Evolutionary conservation across 2,888 invertebrate species (phyloP).

Genomic region (Timema podura): DNA sequence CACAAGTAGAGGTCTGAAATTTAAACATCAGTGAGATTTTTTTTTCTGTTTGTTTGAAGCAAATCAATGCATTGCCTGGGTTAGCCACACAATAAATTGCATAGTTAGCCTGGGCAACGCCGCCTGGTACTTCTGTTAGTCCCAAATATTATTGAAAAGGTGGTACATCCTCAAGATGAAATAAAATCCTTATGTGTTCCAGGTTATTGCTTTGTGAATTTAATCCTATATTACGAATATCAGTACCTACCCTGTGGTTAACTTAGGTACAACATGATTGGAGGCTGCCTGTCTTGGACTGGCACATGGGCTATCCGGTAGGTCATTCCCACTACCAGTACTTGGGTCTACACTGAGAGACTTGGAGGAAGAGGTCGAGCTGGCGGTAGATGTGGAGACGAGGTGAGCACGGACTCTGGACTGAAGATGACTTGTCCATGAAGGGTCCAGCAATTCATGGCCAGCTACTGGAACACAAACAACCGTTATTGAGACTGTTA

Average conservation of each 20-base stretch:
- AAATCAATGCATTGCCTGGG: too few species aligned
- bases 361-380: slow-evolving; percentile 41
- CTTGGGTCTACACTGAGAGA: slow-evolving; percentile 38
- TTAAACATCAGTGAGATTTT: too few species aligned
- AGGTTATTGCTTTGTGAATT: too few species aligned
- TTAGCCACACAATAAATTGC: too few species aligned
- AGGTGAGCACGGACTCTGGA: slow-evolving; percentile 34
- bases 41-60: too few species aligned
- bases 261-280: slow-evolving; percentile 15
- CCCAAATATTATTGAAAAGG: too few species aligned
- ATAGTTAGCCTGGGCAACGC: too few species aligned
- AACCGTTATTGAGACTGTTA: too few species aligned
- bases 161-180: too few species aligned
- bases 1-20: too few species aligned
- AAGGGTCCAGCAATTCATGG: slow-evolving; percentile 59
- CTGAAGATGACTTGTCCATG: slow-evolving; percentile 41
- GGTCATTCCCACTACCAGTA: slow-evolving; percentile 33
- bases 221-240: neutral
- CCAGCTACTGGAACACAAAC: slow-evolving; percentile 64
- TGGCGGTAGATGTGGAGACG: slow-evolving; percentile 43
- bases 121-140: too few species aligned
- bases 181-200: too few species aligned
- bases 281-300: slow-evolving; percentile 12
- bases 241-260: slow-evolving; percentile 25
- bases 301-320: slow-evolving; percentile 25